Percentiles rank a stretch among this genome's conserved stretches.
Conservation (phyloP, 2,888 invertebrate genomes). For the Drosophila heteroneura region DNA sequence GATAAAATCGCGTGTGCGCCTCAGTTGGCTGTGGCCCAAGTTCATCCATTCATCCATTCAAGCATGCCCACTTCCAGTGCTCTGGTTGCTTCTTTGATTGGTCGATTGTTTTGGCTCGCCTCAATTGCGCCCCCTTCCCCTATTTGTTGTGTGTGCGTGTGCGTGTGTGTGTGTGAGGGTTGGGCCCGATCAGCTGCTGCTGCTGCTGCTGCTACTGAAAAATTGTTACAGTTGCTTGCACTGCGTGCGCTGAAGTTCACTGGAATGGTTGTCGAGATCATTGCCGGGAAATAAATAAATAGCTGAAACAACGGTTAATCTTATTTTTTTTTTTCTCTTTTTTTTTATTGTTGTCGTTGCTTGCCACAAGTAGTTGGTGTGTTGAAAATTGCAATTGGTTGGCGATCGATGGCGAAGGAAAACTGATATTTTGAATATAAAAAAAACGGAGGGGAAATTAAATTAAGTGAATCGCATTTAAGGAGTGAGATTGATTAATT, state of each 20-base stretch:
- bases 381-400: neutral
- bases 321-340: neutral
- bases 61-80: conserved; percentile 1
- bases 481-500: neutral
- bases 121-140: conserved; percentile 38
- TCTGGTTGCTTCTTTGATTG: conserved; percentile 31
- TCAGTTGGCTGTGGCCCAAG: conserved; percentile 20
- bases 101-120: conserved; percentile 8
- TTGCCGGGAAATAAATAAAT: neutral
- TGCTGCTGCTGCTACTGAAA: neutral
- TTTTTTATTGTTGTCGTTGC: neutral
- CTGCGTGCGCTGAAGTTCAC: conserved; percentile 4
- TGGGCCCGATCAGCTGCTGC: conserved; percentile 32
- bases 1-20: conserved; percentile 30
- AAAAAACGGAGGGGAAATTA: neutral
- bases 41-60: neutral
- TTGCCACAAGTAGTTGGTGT: neutral
- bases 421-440: neutral
- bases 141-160: conserved; percentile 5
- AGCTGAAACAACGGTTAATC: neutral
- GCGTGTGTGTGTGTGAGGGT: conserved; percentile 18
- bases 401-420: neutral
- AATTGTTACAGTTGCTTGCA: conserved; percentile 38
- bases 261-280: conserved; percentile 6
- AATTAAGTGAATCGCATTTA: neutral